These are phyloP conservation scores for Sorex fumeus DNA, from an alignment of 2,113 vertebrate species.

Conservation along the genomic window DNA sequence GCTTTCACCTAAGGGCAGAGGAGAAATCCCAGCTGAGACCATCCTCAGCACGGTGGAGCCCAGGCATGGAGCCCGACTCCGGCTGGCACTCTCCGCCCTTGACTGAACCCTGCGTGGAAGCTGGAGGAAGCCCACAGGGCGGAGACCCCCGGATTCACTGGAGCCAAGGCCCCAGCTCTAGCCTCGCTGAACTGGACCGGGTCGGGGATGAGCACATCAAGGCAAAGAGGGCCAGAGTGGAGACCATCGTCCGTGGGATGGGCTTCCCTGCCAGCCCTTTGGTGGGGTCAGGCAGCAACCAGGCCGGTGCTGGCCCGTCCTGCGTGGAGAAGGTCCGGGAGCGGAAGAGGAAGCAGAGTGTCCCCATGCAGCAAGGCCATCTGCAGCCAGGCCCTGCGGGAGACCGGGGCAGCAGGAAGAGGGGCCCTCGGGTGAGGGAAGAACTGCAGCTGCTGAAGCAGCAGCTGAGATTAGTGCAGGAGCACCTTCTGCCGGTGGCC, in stretches of 20 bases:
- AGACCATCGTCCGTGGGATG: constrained; percentile 96
- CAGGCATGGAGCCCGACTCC: constrained; percentile 86
- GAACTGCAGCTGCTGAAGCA: constrained; percentile 94
- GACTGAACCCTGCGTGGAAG: constrained; percentile 86
- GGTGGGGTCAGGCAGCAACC: constrained; percentile 43
- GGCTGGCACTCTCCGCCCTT: constrained; percentile 85
- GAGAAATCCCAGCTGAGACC: no score
- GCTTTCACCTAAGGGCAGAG: neutral
- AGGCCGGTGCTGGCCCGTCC: constrained; percentile 80
- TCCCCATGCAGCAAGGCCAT: constrained; percentile 91
- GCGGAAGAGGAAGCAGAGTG: constrained; percentile 93
- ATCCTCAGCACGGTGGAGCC: constrained; percentile 87
- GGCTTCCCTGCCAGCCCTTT: constrained; percentile 88
- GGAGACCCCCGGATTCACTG: constrained; percentile 83
- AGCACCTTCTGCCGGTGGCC: constrained; percentile 91
- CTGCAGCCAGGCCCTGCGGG: neutral
- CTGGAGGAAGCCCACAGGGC: constrained; percentile 78
- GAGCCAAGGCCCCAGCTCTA: constrained; percentile 69
- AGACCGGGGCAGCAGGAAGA: constrained; percentile 79
- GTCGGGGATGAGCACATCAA: constrained; percentile 89
- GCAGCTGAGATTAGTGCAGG: constrained; percentile 92
- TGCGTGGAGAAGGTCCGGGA: constrained; percentile 85
- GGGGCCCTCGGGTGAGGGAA: constrained; percentile 91
- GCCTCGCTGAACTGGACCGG: constrained; percentile 86
- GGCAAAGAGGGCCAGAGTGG: constrained; percentile 95